phyloP scores from a whole-genome alignment of 2,888 invertebrate species.

The Hedya salicella region DNA sequence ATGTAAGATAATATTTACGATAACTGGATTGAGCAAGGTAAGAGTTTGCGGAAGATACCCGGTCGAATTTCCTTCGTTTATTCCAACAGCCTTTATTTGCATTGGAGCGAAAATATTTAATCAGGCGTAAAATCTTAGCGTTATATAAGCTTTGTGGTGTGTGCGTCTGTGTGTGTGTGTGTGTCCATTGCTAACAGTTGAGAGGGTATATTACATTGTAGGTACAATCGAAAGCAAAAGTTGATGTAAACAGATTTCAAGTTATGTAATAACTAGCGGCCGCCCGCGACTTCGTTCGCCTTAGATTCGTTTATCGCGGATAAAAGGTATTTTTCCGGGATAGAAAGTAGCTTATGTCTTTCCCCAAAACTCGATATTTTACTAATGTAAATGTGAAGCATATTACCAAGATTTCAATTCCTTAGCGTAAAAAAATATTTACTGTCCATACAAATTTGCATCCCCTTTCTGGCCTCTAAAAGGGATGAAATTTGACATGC shows the following conservation, averaged over 20 bases:
- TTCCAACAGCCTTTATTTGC: constrained; percentile 76
- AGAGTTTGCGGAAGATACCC: not conserved
- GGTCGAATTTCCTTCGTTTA: constrained; percentile 50
- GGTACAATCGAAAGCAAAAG: not conserved
- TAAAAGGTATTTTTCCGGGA: too few relatives aligned
- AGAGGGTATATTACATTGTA: constrained; percentile 6
- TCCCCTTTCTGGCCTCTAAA: too few relatives aligned
- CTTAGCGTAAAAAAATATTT: too few relatives aligned
- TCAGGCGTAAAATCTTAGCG: constrained; percentile 82
- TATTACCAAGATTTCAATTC: too few relatives aligned
- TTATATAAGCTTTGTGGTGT: constrained; percentile 73
- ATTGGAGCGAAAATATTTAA: constrained; percentile 83
- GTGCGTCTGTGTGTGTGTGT: constrained; percentile 38
- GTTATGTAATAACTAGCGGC: too few relatives aligned
- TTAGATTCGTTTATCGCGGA: too few relatives aligned
- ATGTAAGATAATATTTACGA: constrained; percentile 1
- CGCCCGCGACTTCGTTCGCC: too few relatives aligned
- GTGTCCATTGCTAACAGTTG: constrained; percentile 4
- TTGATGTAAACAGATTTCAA: not conserved
- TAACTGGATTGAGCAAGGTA: not conserved
- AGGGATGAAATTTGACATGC: too few relatives aligned
- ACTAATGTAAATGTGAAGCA: too few relatives aligned
- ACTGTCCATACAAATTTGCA: too few relatives aligned
- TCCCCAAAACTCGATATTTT: too few relatives aligned
- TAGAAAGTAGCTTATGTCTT: too few relatives aligned